Percentiles rank a stretch among this genome's conserved stretches.
phyloP scores from a whole-genome alignment of 2,797 vertebrate genomes.

The Microctenopoma steveboyesi region DNA sequence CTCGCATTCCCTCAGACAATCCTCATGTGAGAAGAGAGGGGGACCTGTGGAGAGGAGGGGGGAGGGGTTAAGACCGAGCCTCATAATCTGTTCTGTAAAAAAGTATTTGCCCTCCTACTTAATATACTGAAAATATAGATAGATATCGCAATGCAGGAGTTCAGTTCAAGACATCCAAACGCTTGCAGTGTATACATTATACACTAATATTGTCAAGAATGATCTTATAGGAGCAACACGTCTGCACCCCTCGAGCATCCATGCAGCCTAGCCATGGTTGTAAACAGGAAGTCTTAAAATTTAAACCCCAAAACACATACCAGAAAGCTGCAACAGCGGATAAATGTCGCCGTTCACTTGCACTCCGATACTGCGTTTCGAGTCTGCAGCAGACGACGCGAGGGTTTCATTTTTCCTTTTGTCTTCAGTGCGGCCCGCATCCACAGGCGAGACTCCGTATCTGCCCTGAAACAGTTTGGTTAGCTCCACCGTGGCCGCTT shows the following conservation, averaged over 20 bases:
- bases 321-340: slow-evolving; percentile 3
- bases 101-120: no score
- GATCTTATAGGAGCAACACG: neutral
- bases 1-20: slow-evolving; percentile 21
- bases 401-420: neutral
- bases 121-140: no score
- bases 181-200: neutral
- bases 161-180: neutral
- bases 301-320: slow-evolving; percentile 34
- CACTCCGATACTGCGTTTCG: slow-evolving; percentile 78
- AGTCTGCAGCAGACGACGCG: neutral
- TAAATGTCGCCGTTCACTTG: slow-evolving; percentile 66
- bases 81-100: neutral
- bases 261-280: neutral
- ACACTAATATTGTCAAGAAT: neutral
- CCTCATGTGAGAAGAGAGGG: slow-evolving; percentile 18
- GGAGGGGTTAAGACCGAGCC: slow-evolving; percentile 21
- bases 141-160: neutral
- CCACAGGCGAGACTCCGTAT: slow-evolving; percentile 44
- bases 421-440: slow-evolving; percentile 28
- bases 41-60: slow-evolving; percentile 33
- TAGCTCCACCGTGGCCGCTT: slow-evolving; percentile 79
- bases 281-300: slow-evolving; percentile 36
- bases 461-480: slow-evolving; percentile 82
- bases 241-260: neutral